These are phyloP conservation scores for Martes martes DNA, from an alignment of 2,113 vertebrate genomes.

Conservation along the genomic window DNA sequence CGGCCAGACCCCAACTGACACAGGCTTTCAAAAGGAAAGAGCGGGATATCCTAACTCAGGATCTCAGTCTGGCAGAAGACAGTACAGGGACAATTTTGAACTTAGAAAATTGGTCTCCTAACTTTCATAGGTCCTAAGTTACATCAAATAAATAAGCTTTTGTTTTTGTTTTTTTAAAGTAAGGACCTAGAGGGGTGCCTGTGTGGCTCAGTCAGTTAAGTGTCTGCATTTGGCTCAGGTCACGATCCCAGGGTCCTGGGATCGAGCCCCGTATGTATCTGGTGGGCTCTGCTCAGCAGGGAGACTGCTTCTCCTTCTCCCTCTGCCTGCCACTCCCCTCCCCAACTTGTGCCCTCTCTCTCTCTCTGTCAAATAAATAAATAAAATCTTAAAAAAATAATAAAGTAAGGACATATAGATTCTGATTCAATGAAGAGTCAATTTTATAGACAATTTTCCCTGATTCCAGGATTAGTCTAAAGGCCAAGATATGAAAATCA, in stretches of 20 bases:
- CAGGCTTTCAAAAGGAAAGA: slow-evolving; percentile 13
- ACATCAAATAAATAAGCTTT: slow-evolving; percentile 1
- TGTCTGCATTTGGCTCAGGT: background rate
- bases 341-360: background rate
- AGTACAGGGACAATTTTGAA: background rate
- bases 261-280: background rate
- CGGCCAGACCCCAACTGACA: background rate
- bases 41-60: background rate
- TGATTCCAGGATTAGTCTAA: slow-evolving; percentile 40
- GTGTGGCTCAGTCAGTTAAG: background rate
- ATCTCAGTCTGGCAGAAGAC: background rate
- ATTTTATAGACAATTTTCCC: background rate
- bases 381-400: background rate
- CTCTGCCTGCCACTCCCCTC: background rate
- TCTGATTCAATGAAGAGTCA: background rate
- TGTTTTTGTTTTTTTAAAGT: background rate
- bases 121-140: background rate
- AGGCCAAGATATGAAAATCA: slow-evolving; percentile 52
- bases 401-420: background rate
- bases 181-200: background rate
- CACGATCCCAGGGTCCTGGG: background rate
- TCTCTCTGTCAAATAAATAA: background rate
- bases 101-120: background rate
- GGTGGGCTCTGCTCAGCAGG: background rate
- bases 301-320: background rate